Conservation (phyloP, 2,888 invertebrate genomes). For the Cremastobaeus sp. region DNA sequence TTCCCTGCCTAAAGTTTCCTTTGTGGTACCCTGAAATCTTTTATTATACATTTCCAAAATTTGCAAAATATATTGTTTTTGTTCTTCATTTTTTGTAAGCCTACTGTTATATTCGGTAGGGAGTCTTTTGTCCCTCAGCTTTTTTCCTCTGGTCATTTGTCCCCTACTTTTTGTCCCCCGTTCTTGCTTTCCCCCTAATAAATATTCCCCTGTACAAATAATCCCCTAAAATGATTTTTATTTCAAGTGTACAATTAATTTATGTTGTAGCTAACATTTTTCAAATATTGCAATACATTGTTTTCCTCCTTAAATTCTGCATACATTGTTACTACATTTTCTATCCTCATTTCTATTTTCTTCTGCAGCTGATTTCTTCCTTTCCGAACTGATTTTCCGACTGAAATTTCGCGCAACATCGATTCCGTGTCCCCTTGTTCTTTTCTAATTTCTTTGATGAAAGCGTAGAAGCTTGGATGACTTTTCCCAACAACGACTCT, state of each 20-base stretch:
- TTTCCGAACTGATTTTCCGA: constrained; percentile 2
- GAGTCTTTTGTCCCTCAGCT: constrained; percentile 3
- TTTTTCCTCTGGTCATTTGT: constrained; percentile 4
- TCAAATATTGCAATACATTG: neutral
- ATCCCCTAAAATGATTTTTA: neutral
- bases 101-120: constrained; percentile 1
- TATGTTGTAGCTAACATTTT: constrained; percentile 5
- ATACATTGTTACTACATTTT: neutral
- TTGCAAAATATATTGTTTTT: neutral
- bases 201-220: neutral
- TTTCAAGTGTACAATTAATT: neutral
- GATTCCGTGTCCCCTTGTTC: constrained; percentile 15
- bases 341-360: neutral
- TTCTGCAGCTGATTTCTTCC: neutral
- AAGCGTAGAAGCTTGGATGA: constrained; percentile 13
- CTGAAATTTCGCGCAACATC: constrained; percentile 1
- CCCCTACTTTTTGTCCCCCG: constrained; percentile 6
- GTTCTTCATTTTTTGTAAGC: too few relatives aligned
- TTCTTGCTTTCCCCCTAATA: neutral
- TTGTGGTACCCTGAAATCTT: neutral
- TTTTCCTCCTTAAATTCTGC: constrained; percentile 8
- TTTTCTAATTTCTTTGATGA: constrained; percentile 2
- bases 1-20: neutral
- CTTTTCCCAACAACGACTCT: constrained; percentile 11
- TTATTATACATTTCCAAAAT: neutral